Base-by-base conservation (phyloP, 2,113 vertebrate genomes). In the Strigops habroptila region DNA sequence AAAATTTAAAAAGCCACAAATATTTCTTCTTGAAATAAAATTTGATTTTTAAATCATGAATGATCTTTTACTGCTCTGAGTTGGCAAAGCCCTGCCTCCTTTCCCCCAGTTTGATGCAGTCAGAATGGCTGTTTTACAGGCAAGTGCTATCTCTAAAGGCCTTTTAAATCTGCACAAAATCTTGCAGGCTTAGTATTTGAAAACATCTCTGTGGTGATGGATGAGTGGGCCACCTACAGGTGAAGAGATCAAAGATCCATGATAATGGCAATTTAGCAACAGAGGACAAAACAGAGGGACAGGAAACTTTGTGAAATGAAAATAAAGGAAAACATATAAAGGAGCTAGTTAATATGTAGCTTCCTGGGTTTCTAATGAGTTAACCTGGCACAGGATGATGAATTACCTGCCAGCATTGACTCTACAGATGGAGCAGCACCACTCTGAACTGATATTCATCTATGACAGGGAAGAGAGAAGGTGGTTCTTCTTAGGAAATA, bases 381-480 rank as follows among this genome's bases (percentile, higher is more conserved):
- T 68, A 88, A 11, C 60, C 60, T 90, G 49, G 55, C 3, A 5
- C 57, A 60, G 44, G 48, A 68, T 94, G 95, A 96, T 91, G 64
- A 94, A 96, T 95, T 81, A 88, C 80, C 93, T 94, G 95, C 86
- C 95, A 96, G 51, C 35, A 75, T 88, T 93, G 43, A 78, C 94
- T 91, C 82, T 64, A 44, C 60, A 93, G 79, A 68, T 52, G 86
- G 64, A 91, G 27, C 7, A 0, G 76, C 80, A 68, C 86, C 88
- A 88, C 3, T 10, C 94, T 88, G 82, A 86, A 74, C 60, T 37
- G 75, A 78, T 93, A 86, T 70, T 75, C 82, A 68, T n/a, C 82
- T 71, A 27, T 75, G 85, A 93, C 82, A 94, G 52, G 53, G 60
- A 90, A 95, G 57, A 86, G 55, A 63, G 76, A 88, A 81, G 43